Conservation (phyloP, 2,888 invertebrate genomes). For the Cancer borealis region DNA sequence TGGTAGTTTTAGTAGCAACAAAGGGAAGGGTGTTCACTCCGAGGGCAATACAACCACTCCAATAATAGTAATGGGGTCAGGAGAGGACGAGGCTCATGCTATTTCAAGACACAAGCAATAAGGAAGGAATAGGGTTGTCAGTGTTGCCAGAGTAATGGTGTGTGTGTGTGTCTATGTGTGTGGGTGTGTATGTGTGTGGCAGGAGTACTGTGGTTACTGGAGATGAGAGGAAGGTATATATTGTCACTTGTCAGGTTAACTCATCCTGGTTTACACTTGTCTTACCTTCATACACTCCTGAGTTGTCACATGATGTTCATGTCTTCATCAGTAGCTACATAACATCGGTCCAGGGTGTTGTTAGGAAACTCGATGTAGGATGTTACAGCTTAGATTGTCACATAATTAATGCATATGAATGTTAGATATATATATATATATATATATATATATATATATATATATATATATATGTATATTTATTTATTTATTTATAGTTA, state of each 20-base stretch:
- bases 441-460: no score
- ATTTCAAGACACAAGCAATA: neutral
- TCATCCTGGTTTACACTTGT: neutral
- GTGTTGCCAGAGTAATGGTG: neutral
- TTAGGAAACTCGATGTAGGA: neutral
- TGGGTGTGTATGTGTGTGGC: neutral
- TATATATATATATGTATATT: no score
- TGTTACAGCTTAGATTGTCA: neutral
- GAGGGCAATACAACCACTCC: neutral
- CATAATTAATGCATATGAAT: neutral
- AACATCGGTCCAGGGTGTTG: neutral
- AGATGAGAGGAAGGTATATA: neutral
- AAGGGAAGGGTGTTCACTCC: neutral
- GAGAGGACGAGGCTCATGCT: neutral
- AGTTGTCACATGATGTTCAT: neutral
- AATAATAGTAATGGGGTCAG: conserved; percentile 35
- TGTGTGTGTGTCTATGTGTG: neutral
- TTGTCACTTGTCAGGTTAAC: neutral
- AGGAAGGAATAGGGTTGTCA: neutral
- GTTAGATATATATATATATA: no score
- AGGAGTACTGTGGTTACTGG: neutral
- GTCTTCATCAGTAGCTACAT: neutral
- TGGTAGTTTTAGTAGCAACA: neutral
- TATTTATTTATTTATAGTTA: no score
- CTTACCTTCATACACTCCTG: neutral